These are phyloP conservation scores for Drosophila setifemur DNA, from an alignment of 1,140 invertebrate species.

Conservation along the genomic window DNA sequence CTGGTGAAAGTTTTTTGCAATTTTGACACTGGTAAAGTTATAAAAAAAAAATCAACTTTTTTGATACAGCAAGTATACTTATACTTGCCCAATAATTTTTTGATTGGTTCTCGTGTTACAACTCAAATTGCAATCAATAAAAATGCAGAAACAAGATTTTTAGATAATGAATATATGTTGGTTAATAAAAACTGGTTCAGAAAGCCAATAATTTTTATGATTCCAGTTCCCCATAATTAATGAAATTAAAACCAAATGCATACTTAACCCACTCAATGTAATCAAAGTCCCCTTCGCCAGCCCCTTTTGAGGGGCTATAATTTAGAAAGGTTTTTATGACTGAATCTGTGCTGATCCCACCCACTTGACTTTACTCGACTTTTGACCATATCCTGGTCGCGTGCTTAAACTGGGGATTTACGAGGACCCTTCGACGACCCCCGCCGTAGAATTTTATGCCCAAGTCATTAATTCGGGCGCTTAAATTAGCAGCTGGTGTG, in stretches of 20 bases:
- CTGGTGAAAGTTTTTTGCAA: neutral
- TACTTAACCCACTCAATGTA: neutral
- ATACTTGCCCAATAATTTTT: neutral
- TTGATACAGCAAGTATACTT: neutral
- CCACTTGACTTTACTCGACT: constrained; percentile 13
- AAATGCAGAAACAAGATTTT: neutral
- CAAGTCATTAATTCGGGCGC: constrained; percentile 68
- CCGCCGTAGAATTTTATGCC: constrained; percentile 54
- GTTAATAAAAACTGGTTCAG: neutral
- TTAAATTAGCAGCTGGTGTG: constrained; percentile 78
- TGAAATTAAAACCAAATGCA: constrained; percentile 18
- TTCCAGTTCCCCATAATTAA: constrained; percentile 2
- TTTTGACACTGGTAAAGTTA: constrained; percentile 17
- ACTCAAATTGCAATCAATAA: too few species aligned
- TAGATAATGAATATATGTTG: neutral
- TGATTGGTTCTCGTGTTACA: neutral
- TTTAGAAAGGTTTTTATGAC: constrained; percentile 41
- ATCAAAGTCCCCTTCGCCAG: constrained; percentile 2
- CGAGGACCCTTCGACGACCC: constrained; percentile 13
- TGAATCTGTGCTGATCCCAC: constrained; percentile 28
- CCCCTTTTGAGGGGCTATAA: constrained; percentile 13
- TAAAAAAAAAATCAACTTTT: neutral
- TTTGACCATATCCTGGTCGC: constrained; percentile 37
- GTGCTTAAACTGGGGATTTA: constrained; percentile 33
- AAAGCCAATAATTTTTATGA: neutral